Percentiles rank a stretch among this genome's conserved stretches.
Evolutionary conservation across 2,888 invertebrate species (phyloP).

Genomic region (Minunthozetes semirufus): DNA sequence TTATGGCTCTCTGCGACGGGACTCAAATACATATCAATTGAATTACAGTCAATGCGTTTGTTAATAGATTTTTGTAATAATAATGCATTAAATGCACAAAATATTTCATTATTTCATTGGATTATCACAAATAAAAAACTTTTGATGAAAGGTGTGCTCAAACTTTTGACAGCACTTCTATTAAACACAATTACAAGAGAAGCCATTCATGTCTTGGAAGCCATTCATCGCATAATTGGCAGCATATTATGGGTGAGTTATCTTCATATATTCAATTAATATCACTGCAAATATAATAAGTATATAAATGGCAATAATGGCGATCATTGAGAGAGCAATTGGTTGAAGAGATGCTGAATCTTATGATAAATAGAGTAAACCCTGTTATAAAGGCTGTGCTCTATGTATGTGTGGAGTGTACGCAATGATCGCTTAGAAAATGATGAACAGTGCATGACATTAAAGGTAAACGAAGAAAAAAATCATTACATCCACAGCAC

Average conservation of each 20-base stretch:
- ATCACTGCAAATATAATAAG: background rate
- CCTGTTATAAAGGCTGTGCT: background rate
- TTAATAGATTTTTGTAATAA: background rate
- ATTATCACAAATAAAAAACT: too few relatives aligned
- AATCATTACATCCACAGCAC: conserved; percentile 9
- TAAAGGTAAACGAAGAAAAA: background rate
- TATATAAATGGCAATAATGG: conserved; percentile 5
- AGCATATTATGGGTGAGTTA: background rate
- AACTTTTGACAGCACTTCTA: background rate
- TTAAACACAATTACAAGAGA: background rate
- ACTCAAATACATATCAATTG: conserved; percentile 17
- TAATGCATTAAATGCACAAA: background rate
- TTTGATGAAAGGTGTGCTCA: background rate
- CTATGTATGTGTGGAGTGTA: background rate
- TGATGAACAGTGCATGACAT: conserved; percentile 26
- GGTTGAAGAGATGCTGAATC: background rate
- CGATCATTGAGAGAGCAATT: conserved; percentile 18
- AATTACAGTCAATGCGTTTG: background rate
- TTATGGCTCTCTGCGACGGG: background rate
- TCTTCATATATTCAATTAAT: background rate
- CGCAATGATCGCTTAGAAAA: conserved; percentile 3
- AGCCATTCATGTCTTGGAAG: background rate
- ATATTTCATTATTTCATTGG: background rate
- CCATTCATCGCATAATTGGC: background rate
- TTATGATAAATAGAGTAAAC: background rate